Evolutionary conservation across 2,888 invertebrate species (phyloP), one percentile per base, ranked within the genome.

Genomic region (Xiphydria camelus): DNA sequence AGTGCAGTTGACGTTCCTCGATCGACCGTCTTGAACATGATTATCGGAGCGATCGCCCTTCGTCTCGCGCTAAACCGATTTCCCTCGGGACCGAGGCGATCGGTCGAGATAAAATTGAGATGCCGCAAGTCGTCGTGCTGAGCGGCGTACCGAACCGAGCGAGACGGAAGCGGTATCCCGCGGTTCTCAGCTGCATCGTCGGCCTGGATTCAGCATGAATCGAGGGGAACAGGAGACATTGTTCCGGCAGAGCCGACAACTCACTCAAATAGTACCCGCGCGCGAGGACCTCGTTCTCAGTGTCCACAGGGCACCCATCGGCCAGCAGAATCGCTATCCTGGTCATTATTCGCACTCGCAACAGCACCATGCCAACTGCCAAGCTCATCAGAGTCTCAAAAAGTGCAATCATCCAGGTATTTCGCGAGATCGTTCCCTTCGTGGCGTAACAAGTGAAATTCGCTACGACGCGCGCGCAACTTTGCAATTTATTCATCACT

Each of bases 161-260:
- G 54, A 66, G 62, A 65, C 61, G 63, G 47, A 62, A 67, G 53
- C 63, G 61, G 60, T 69, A 67, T 61, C 64, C 64, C 44, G 61
- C 59, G 49, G 66, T 64, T 57, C 64, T 55, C 55, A 56, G 20
- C 63, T 61, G 41, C 55, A 59, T 43, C 57, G 61, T 51, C 59
- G 58, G 44, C 53, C 60, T 29, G 64, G 61, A 36, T 53, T 55
- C 57, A 68, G 62, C 45, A 83, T 83, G 83, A 83, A 83, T 76
- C 79, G 83, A 49, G 82, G 81, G 52, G 83, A 83, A 68, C 83
- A 84, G 74, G 83, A 83, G 66, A 80, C 78, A 60, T 74, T 84
- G 58, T 84, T 80, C 66, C 76, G 83, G 57, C 83, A 83, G 65
- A 83, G 83, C 57, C 79, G 83, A 55, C 82, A 82, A 65, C 75